Base-by-base conservation (phyloP, 2,797 vertebrate species). In the Miichthys miiuy region DNA sequence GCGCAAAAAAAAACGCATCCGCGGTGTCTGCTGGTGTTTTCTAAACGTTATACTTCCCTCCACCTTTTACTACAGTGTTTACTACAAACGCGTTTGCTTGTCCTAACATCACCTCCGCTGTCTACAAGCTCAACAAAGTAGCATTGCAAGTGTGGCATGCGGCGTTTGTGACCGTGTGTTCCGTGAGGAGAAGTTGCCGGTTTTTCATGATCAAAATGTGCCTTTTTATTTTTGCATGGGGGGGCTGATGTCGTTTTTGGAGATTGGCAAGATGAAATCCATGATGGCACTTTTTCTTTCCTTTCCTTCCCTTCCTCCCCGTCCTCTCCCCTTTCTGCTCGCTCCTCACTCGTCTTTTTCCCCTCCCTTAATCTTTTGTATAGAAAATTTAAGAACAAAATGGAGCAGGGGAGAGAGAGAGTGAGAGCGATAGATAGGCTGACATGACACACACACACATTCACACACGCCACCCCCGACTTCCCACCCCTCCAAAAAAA, bases 331-430 rank as follows among this genome's bases (percentile, higher is more conserved):
- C 30, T 30, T 5, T 30, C 87, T 79, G 84, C 88, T 92, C 91
- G 79, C 90, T 84, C 90, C 90, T 83, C 90, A 79, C 92, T 91
- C 91, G 90, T 92, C 91, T 90, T 88, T 78, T 90, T 88, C 94
- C 91, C 93, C 92, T 94, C 92, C 93, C 94, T 90, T 94, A 91
- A 94, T 95, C 94, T 96, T 94, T 95, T 95, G 94, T 95, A 94
- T 94, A 93, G 94, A 94, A 94, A 94, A 95, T 94, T 94, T 94
- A 92, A 65, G 94, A 94, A 94, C 93, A 94, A 95, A 94, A 94
- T 93, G 93, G 94, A 95, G 93, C 91, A 86, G 87, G 91, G 85
- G 34, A 34, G 30, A 34, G 34, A 86, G 34, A 38, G 34, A 8
- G 34, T 1, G 34, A 34, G 89, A 90, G 89, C 67, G 88, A 91